Evolutionary conservation across 2,113 vertebrate species (phyloP).

Genomic region (Oreamnos americanus): DNA sequence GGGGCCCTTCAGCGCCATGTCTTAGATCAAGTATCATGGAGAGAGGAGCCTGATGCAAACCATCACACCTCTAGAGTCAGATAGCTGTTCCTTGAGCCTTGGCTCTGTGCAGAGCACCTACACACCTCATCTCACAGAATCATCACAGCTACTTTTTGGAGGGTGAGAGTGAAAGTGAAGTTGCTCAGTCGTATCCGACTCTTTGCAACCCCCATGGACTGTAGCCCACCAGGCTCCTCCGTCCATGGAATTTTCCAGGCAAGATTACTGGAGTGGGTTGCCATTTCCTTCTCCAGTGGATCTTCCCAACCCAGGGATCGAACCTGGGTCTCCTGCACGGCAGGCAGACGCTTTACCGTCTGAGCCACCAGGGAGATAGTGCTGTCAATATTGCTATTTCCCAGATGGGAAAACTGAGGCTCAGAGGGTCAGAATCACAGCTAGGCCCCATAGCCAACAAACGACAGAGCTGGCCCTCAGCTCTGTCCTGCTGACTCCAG

Average conservation of each 20-base stretch:
- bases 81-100: not conserved
- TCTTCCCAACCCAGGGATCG: no score
- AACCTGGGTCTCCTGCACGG: no score
- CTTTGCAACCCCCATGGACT: no score
- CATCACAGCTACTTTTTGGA: not conserved
- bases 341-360: no score
- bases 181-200: no score
- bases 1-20: not conserved
- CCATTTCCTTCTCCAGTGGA: no score
- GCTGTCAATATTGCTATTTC: not conserved
- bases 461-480: not conserved
- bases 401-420: not conserved
- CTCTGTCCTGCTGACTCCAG: not conserved
- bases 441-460: not conserved
- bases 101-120: not conserved
- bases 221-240: no score
- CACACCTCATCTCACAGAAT: accelerated
- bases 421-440: not conserved
- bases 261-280: no score
- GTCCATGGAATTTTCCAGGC: no score
- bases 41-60: not conserved
- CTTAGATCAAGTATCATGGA: not conserved
- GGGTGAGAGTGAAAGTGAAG: no score
- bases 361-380: no score
- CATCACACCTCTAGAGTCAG: not conserved